These are phyloP conservation scores for Enteromius viviparus DNA, from an alignment of 2,797 vertebrate genomes.

Conservation along the genomic window DNA sequence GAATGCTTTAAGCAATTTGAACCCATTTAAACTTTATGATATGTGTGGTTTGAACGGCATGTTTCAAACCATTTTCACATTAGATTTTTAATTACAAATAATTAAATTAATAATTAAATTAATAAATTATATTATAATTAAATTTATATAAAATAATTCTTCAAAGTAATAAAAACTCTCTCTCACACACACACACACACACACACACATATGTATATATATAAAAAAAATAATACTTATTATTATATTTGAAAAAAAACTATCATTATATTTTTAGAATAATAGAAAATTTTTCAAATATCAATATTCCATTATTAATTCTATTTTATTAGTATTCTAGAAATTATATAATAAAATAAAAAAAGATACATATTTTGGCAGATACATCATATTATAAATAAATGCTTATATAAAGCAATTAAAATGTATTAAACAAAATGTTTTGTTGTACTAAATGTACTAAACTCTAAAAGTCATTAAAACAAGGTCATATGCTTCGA, in stretches of 20 bases:
- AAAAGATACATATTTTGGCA: neutral
- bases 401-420: neutral
- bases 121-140: too few relatives aligned
- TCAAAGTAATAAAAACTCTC: too few relatives aligned
- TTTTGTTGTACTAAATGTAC: neutral
- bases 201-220: too few relatives aligned
- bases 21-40: conserved; percentile 33
- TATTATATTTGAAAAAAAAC: too few relatives aligned
- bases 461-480: neutral
- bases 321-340: too few relatives aligned
- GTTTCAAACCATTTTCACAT: conserved; percentile 9
- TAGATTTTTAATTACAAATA: neutral
- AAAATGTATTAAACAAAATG: neutral
- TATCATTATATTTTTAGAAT: too few relatives aligned
- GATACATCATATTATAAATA: neutral
- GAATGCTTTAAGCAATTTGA: conserved; percentile 21
- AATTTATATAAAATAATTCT: too few relatives aligned
- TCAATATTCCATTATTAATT: too few relatives aligned
- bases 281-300: too few relatives aligned
- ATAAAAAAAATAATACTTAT: too few relatives aligned
- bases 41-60: conserved; percentile 16
- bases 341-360: neutral
- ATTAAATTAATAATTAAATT: too few relatives aligned
- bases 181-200: too few relatives aligned
- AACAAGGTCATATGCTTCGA: neutral